Base-by-base conservation (phyloP, 2,113 vertebrate species). In the Pteruthius melanotis region DNA sequence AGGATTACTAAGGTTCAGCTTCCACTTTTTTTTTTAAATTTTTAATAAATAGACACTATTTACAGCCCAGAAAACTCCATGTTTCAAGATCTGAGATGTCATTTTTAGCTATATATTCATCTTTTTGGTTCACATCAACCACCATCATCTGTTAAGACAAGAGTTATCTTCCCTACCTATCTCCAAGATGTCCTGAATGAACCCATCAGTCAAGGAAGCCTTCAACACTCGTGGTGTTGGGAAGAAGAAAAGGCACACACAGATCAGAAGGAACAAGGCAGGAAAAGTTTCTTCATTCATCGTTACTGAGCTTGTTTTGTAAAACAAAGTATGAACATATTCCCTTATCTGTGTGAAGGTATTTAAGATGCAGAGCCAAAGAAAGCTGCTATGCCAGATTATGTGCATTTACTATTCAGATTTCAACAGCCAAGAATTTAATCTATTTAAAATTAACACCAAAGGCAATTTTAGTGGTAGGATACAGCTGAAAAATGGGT, bases 91-190 rank as follows among this genome's bases (percentile, higher is more conserved):
- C 72, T 40, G 45, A 94, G 66, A 66, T 68, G 84, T 80, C 88
- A 87, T 91, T 95, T 94, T 91, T 74, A 85, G 75, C 53, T 64
- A 50, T 7, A 19, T 50, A 90, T 95, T 94, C 65, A 96, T 94
- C 78, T 90, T 94, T 70, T 45, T 71, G 49, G 44, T 87, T 93
- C 83, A 52, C 31, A 54, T 90, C 89, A 89, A 76, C 77, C 37
- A 77, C 59, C 28, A 84, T 53, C 54, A 77, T 57, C 76, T 49
- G 17, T 77, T 94, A 71, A 95, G 78, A 50, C 70, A 70, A 72
- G 21, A 90, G 83, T 86, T 89, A 83, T 56, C 64, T 79, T 78
- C 72, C 60, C 57, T 86, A 59, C 80, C 79, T 65, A 77, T 81
- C 71, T 90, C 90, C 0, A 3, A 77, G 90, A 52, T 53, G 91